Base-by-base conservation (phyloP, 2,113 vertebrate species). In the Syngnathus scovelli region DNA sequence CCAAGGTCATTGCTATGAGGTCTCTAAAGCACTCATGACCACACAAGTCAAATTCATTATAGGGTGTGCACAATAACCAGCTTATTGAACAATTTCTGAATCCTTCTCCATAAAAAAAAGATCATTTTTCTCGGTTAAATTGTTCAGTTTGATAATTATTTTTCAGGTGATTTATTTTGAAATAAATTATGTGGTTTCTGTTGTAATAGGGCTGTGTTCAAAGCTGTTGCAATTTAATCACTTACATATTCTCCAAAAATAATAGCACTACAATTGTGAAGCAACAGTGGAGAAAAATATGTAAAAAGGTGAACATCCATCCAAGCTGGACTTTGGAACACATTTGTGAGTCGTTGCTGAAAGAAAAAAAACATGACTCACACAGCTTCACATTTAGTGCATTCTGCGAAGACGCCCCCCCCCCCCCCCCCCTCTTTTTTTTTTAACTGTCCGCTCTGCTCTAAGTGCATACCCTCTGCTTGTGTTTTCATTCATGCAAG, bases 311-410 rank as follows among this genome's bases (percentile, higher is more conserved):
- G 69, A 39, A 16, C 58, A 71, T 74, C 75, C 64, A 68, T 72
- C 49, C 64, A n/a, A 39, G 59, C 6, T 61, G 56, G 27, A 36
- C 27, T 16, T 72, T 74, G 54, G 63, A 72, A 39, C 49, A 52
- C 59, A 56, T 71, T 71, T 79, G n/a, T 52, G 62, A 81, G 77
- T 21, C 61, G 52, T 49, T 68, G 72, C 43, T 0, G 79, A 72
- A 58, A 74, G 70, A 70, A 79, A 37, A 72, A 69, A 79, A 48
- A 72, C 65, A 51, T 84, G 78, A 86, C 69, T 85, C 76, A 79
- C 67, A 19, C 48, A 49, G 48, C 48, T 49, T 5, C 48, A 49
- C 48, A 49, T 49, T 49, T 19, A 49, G 6, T 49, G 18, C 16
- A 19, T 49, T 1, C 18, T 5, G 6, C 7, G 16, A 49, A 49